These are phyloP conservation scores for Ellobium chinense DNA, from an alignment of 2,888 invertebrate genomes.

Conservation along the genomic window DNA sequence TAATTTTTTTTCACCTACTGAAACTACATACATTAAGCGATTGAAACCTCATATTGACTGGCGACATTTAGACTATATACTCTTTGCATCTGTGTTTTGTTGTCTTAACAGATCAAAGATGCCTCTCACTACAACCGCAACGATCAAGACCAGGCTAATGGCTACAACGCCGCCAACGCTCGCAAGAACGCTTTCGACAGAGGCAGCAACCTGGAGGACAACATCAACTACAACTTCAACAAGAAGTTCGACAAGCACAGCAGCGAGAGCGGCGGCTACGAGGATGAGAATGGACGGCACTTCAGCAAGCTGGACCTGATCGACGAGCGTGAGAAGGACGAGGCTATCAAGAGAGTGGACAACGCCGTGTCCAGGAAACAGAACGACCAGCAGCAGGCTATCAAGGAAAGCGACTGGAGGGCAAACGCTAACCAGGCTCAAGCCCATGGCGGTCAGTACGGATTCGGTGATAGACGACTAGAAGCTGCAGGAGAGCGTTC, in stretches of 20 bases:
- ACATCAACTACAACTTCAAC: slow-evolving; percentile 47
- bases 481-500: slow-evolving; percentile 49
- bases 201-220: slow-evolving; percentile 46
- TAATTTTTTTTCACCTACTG: no score
- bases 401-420: slow-evolving; percentile 48
- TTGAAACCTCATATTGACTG: no score
- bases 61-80: no score
- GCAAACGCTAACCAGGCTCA: slow-evolving; percentile 49
- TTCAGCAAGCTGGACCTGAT: slow-evolving; percentile 44
- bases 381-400: slow-evolving; percentile 45
- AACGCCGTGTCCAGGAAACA: slow-evolving; percentile 42
- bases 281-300: slow-evolving; percentile 48
- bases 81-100: not conserved
- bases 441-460: slow-evolving; percentile 46
- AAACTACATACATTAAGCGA: no score
- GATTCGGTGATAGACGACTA: slow-evolving; percentile 43
- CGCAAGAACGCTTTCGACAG: slow-evolving; percentile 48
- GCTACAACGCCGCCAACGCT: slow-evolving; percentile 48
- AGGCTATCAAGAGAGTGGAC: slow-evolving; percentile 41
- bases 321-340: slow-evolving; percentile 48
- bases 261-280: slow-evolving; percentile 48
- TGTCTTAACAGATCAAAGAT: slow-evolving; percentile 27
- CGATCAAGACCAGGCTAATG: slow-evolving; percentile 40
- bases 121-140: slow-evolving; percentile 26
- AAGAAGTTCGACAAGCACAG: slow-evolving; percentile 49